Percentiles rank a stretch among this genome's conserved stretches.
Conservation (phyloP, 2,113 vertebrate genomes). For the Lucifuga dentata region DNA sequence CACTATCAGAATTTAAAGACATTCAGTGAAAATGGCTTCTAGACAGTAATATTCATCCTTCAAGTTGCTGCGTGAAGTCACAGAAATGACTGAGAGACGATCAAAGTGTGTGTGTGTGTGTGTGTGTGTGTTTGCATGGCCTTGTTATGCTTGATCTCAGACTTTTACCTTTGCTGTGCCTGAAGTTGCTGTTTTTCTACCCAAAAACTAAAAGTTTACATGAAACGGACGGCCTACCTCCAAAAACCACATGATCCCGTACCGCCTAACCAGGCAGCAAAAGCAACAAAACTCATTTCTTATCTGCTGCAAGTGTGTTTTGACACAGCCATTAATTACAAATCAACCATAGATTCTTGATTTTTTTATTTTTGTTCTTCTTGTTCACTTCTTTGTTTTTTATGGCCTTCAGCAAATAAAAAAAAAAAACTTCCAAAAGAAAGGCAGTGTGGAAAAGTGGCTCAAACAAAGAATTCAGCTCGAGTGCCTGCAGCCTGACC, state of each 20-base stretch:
- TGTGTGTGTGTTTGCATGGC: conserved; percentile 61
- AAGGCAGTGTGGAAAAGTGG: not conserved
- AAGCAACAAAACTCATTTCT: conserved; percentile 14
- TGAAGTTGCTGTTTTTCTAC: conserved; percentile 27
- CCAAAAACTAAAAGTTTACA: not conserved
- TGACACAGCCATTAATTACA: conserved; percentile 17
- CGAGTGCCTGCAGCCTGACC: conserved; percentile 57
- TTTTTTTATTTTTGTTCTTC: not conserved
- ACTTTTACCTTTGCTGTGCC: conserved; percentile 17
- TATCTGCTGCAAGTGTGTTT: conserved; percentile 10
- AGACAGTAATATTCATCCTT: not conserved
- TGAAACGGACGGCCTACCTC: conserved; percentile 28
- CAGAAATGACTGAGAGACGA: not conserved
- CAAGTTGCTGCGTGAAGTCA: not conserved
- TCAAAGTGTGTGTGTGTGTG: conserved; percentile 7
- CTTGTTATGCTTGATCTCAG: conserved; percentile 45
- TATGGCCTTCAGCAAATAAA: not conserved
- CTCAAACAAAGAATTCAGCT: conserved; percentile 22
- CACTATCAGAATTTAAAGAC: not conserved
- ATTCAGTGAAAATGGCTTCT: not conserved
- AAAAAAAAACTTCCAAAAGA: not conserved
- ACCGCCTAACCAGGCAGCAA: conserved; percentile 8
- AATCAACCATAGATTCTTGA: not conserved
- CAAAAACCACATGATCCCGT: conserved; percentile 20
- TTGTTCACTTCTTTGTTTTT: not conserved